A percentile compares a stretch with the other conserved stretches of the same genome.
These are phyloP conservation scores for Drosophila aff. DNA, from an alignment of 1,140 invertebrate genomes.

Conservation along the genomic window DNA sequence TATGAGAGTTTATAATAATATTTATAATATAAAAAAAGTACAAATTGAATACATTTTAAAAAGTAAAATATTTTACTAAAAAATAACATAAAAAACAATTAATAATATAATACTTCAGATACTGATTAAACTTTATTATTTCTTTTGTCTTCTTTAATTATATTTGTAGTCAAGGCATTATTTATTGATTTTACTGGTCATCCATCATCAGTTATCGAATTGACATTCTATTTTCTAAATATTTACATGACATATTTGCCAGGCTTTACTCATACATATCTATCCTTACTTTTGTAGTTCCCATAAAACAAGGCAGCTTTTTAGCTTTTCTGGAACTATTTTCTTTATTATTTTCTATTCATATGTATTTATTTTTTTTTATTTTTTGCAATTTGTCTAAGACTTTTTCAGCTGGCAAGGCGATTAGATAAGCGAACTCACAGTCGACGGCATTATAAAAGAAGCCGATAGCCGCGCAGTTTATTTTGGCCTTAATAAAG, in stretches of 20 bases:
- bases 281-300: neutral
- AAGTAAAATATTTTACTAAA: neutral
- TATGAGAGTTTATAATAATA: neutral
- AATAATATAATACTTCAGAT: neutral
- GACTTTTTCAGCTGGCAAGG: neutral
- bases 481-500: slow-evolving; percentile 15
- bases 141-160: no score
- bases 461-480: slow-evolving; percentile 22
- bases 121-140: no score
- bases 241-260: neutral
- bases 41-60: neutral
- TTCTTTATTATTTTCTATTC: neutral
- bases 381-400: slow-evolving; percentile 14
- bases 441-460: slow-evolving; percentile 23
- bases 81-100: neutral
- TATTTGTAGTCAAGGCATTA: neutral
- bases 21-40: neutral
- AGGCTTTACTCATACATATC: slow-evolving; percentile 2
- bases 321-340: slow-evolving; percentile 1
- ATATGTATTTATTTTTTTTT: neutral
- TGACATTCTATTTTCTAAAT: no score
- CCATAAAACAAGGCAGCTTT: neutral
- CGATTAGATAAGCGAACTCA: slow-evolving; percentile 35
- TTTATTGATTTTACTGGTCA: neutral
- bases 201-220: neutral